Conservation (phyloP, 2,113 vertebrate species). For the Rhombomys opimus region DNA sequence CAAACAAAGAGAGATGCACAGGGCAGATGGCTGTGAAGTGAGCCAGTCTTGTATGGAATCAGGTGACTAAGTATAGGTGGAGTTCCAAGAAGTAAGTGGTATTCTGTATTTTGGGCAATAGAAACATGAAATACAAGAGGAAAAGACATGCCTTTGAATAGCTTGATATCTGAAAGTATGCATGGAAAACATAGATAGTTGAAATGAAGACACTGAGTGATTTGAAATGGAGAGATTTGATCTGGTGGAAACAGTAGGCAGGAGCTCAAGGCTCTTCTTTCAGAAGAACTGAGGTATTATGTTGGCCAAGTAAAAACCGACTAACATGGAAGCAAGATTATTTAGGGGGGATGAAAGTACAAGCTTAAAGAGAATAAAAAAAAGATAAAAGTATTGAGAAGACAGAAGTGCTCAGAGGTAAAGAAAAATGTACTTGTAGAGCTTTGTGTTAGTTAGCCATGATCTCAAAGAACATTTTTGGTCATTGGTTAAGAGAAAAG, state of each 20-base stretch:
- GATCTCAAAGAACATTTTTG: not conserved
- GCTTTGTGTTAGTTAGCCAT: not conserved
- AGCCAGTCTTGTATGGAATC: not conserved
- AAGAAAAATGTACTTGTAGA: not conserved
- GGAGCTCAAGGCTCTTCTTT: not conserved
- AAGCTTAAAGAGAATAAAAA: not conserved
- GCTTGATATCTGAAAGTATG: not conserved
- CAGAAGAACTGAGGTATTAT: not conserved
- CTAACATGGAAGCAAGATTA: not conserved
- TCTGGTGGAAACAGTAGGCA: not conserved
- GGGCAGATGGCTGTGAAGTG: not conserved
- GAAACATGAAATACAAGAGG: not conserved
- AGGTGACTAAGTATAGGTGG: not conserved
- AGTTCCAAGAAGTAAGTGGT: not conserved
- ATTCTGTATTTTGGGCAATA: not conserved
- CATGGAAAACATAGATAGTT: not conserved
- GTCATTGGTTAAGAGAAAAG: not conserved
- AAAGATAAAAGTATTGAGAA: not conserved
- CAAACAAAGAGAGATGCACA: not conserved
- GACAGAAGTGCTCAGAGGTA: not conserved
- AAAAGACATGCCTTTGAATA: not conserved
- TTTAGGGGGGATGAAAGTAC: not conserved
- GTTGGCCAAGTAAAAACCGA: not conserved
- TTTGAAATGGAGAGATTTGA: not conserved
- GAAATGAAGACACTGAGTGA: not conserved